phyloP scores from a whole-genome alignment of 2,888 invertebrate genomes.

The Apodemia mormo region DNA sequence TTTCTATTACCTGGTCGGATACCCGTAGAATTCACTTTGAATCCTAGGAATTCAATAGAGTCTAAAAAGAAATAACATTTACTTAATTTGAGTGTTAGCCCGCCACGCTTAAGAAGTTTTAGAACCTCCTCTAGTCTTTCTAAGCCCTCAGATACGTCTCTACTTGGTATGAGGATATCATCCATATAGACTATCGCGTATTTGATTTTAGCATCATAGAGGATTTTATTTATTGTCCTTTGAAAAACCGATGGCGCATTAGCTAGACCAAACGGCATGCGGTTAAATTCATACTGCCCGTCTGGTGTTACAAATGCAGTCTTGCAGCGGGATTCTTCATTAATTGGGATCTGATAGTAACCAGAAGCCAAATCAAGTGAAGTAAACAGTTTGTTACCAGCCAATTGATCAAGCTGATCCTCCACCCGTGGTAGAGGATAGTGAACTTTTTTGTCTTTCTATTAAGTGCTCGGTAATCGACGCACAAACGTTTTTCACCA shows the following conservation, averaged over 20 bases:
- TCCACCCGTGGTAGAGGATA: neutral
- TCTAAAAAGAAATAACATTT: constrained; percentile 8
- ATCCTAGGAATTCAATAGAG: constrained; percentile 39
- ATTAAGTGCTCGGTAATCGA: neutral
- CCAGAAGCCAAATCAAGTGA: neutral
- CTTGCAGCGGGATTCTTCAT: constrained; percentile 40
- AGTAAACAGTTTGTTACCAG: neutral
- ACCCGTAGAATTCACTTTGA: constrained; percentile 36
- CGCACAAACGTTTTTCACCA: constrained; percentile 36
- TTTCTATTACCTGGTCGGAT: constrained; percentile 39
- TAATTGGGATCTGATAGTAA: neutral
- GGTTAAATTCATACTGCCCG: constrained; percentile 31
- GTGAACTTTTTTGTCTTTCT: neutral
- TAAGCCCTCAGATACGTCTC: constrained; percentile 13
- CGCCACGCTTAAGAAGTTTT: constrained; percentile 9
- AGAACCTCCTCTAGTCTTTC: constrained; percentile 5
- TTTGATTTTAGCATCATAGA: constrained; percentile 27
- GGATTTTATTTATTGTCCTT: neutral
- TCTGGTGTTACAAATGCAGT: constrained; percentile 43
- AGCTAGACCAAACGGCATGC: constrained; percentile 50
- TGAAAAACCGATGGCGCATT: constrained; percentile 51
- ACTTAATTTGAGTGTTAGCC: constrained; percentile 2
- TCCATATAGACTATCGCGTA: constrained; percentile 27
- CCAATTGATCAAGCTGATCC: neutral
- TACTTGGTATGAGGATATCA: constrained; percentile 38